Percentiles rank a stretch among this genome's conserved stretches.
Evolutionary conservation across 2,888 invertebrate genomes (phyloP).

Genomic region (Cephus sareptanus): DNA sequence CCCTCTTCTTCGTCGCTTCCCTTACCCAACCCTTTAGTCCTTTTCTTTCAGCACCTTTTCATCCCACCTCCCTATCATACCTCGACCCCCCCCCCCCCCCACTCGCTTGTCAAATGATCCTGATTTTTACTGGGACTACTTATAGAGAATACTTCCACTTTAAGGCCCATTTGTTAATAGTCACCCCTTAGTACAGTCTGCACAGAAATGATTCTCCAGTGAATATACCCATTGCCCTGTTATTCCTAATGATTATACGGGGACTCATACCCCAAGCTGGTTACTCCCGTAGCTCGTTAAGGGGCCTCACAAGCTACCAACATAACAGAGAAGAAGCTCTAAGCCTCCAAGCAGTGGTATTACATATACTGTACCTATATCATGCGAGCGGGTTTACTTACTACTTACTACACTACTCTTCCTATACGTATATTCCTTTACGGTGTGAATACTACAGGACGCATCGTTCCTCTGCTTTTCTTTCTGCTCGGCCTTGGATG

Average conservation of each 20-base stretch:
- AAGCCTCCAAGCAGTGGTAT: not conserved
- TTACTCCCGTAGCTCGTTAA: not conserved
- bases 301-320: not conserved
- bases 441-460: conserved; percentile 39
- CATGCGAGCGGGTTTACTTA: conserved; percentile 40
- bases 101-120: not conserved
- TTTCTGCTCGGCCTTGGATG: conserved; percentile 50
- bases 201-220: not conserved
- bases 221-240: not conserved
- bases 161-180: not conserved
- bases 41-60: not conserved
- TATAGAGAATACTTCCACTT: not conserved
- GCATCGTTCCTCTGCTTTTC: conserved; percentile 52
- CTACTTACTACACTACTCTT: not conserved
- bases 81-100: not conserved
- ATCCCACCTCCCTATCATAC: not conserved
- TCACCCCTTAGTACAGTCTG: not conserved
- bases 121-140: not conserved
- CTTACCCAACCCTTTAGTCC: not conserved
- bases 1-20: not conserved
- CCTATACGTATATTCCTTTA: conserved; percentile 24
- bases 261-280: not conserved
- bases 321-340: not conserved
- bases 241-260: not conserved
- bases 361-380: not conserved